phyloP scores from a whole-genome alignment of 1,140 invertebrate species.

The Wiebesia pumilae region DNA sequence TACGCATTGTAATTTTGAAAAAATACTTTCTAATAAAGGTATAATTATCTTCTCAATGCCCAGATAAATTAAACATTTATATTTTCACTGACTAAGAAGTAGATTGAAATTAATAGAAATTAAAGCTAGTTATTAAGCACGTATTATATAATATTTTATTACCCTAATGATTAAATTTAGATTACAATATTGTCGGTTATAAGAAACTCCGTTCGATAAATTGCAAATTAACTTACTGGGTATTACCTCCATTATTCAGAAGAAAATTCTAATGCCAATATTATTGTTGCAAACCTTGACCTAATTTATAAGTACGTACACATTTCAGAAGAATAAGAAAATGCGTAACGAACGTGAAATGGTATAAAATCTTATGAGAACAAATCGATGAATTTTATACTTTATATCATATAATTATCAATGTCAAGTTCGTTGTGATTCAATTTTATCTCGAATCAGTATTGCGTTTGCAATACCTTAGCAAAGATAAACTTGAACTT shows the following conservation, averaged over 20 bases:
- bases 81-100: too few species aligned
- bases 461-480: neutral
- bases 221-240: neutral
- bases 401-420: neutral
- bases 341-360: neutral
- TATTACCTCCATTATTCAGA: too few species aligned
- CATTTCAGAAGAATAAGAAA: neutral
- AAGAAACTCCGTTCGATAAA: neutral
- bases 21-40: too few species aligned
- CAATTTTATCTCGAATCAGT: neutral
- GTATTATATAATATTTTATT: neutral
- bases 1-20: too few species aligned
- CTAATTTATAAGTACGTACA: neutral
- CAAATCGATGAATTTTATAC: neutral
- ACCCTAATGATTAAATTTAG: neutral
- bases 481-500: slow-evolving; percentile 15
- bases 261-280: neutral
- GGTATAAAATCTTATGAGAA: neutral
- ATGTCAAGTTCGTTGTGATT: neutral
- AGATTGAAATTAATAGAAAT: too few species aligned
- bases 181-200: neutral
- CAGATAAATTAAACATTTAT: too few species aligned
- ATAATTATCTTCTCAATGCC: too few species aligned
- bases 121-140: neutral
- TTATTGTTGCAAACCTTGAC: neutral